phyloP scores from a whole-genome alignment of 2,113 vertebrate genomes.

The Sylvietta virens region DNA sequence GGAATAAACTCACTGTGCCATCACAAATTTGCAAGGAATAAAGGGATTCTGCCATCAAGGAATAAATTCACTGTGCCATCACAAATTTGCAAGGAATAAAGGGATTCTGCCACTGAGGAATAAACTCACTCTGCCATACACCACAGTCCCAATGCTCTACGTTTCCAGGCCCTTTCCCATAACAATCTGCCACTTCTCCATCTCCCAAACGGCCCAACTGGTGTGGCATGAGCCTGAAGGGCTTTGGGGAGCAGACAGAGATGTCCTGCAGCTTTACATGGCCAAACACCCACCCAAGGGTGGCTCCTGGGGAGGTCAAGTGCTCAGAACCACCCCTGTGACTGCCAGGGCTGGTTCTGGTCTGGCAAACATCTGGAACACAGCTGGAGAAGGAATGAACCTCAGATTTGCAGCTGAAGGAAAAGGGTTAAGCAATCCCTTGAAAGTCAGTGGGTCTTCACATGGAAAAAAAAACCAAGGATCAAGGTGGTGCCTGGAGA shows the following conservation, averaged over 20 bases:
- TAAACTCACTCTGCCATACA: not conserved
- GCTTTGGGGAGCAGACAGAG: too few relatives aligned
- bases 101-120: not conserved
- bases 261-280: accelerated
- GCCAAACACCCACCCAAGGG: not conserved
- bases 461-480: not conserved
- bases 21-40: not conserved
- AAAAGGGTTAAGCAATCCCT: not conserved
- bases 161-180: not conserved
- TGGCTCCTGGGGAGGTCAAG: not conserved
- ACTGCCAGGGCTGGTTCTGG: not conserved
- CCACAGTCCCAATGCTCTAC: not conserved
- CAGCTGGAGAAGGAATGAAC: not conserved
- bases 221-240: not conserved
- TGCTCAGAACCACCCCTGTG: accelerated
- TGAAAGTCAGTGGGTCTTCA: not conserved
- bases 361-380: not conserved
- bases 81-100: not conserved
- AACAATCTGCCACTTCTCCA: not conserved
- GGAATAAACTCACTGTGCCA: not conserved
- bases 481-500: too few relatives aligned
- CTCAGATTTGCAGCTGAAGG: not conserved
- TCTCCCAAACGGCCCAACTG: not conserved
- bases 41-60: not conserved
- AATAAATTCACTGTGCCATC: not conserved